These are phyloP conservation scores for Philaenus spumarius DNA, from an alignment of 1,140 invertebrate species.

Conservation along the genomic window DNA sequence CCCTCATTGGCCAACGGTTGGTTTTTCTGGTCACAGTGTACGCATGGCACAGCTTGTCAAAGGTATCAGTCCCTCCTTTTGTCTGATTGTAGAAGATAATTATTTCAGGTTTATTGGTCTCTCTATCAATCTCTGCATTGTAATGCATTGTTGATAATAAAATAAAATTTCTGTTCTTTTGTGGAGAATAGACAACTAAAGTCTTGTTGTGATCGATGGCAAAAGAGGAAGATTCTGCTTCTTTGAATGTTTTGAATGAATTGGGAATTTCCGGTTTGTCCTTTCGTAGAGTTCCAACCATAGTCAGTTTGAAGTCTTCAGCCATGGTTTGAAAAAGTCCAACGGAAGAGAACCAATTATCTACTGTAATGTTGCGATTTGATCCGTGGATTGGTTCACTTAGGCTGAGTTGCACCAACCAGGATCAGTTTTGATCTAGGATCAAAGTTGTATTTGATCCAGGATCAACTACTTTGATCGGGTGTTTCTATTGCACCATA, in stretches of 20 bases:
- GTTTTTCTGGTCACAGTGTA: background rate
- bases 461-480: no score
- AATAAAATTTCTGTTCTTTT: background rate
- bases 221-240: background rate
- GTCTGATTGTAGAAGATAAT: background rate
- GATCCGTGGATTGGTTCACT: no score
- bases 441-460: no score
- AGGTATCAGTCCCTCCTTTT: slow-evolving; percentile 1
- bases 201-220: background rate
- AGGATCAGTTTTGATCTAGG: no score
- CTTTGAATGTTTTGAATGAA: background rate
- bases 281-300: background rate
- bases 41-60: background rate
- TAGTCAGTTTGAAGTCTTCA: background rate
- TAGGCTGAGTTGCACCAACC: no score
- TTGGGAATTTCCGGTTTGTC: background rate
- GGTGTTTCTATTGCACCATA: no score
- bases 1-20: background rate
- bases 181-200: background rate
- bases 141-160: background rate
- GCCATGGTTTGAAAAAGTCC: background rate
- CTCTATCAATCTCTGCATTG: background rate
- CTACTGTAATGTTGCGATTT: background rate
- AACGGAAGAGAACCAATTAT: background rate
- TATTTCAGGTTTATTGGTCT: background rate